These are phyloP conservation scores for Nematostella vectensis DNA, from an alignment of 92 coral and sea anemone genomes.

Conservation along the genomic window DNA sequence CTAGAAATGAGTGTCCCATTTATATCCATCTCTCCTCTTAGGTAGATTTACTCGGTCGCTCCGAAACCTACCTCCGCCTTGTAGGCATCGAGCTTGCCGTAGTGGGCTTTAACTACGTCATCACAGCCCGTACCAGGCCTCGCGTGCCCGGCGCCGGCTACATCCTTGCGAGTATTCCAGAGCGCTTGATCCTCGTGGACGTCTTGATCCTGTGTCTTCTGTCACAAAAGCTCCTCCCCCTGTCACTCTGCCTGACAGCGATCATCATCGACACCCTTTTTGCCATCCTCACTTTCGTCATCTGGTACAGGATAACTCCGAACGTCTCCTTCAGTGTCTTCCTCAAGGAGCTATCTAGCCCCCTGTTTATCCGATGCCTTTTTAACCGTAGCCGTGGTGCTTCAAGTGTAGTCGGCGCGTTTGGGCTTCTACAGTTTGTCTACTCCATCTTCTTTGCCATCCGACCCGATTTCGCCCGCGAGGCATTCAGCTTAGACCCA, in stretches of 20 bases:
- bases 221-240: conserved; percentile 8
- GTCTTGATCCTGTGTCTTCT: conserved; percentile 9
- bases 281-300: conserved; percentile 11
- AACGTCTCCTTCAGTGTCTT: conserved; percentile 3
- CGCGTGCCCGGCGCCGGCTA: conserved; percentile 2
- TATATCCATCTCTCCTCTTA: background rate
- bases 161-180: conserved; percentile 18
- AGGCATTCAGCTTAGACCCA: conserved; percentile 7
- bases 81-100: background rate
- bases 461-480: conserved; percentile 1
- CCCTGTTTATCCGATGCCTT: conserved; percentile 18
- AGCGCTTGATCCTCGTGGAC: conserved; percentile 5
- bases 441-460: conserved; percentile 7
- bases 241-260: conserved; percentile 11
- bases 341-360: conserved; percentile 10
- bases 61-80: background rate
- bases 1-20: background rate
- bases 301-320: conserved; percentile 25
- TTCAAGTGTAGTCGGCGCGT: conserved; percentile 13
- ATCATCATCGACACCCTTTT: conserved; percentile 11
- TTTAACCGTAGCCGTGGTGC: conserved; percentile 8
- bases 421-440: conserved; percentile 12
- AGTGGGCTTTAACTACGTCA: background rate
- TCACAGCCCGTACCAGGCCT: conserved; percentile 14
- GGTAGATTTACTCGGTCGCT: background rate